These are phyloP conservation scores for Eurytoma adleriae DNA, from an alignment of 2,888 invertebrate genomes.

Conservation along the genomic window DNA sequence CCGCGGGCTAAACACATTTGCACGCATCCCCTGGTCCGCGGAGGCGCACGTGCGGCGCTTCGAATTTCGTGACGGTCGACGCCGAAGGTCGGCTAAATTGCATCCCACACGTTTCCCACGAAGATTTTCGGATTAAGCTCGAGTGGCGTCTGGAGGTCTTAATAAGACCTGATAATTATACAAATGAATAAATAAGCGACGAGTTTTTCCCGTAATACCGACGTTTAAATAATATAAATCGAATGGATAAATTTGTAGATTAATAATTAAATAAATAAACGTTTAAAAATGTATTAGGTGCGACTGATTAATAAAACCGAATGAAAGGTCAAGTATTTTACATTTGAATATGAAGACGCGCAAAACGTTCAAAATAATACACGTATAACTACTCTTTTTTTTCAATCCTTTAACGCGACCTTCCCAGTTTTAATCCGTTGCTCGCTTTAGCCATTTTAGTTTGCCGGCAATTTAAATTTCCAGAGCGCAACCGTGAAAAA, in stretches of 20 bases:
- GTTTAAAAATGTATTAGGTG: no score
- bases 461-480: background rate
- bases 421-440: background rate
- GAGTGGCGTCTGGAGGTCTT: background rate
- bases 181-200: background rate
- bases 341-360: no score
- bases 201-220: no score
- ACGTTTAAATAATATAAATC: background rate
- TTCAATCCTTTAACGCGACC: background rate
- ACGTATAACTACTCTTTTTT: background rate
- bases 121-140: background rate
- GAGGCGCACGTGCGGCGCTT: slow-evolving; percentile 1
- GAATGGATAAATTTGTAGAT: no score
- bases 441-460: no score
- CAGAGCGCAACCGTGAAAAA: background rate
- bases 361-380: background rate
- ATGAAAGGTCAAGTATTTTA: no score
- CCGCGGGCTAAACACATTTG: background rate
- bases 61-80: no score
- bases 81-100: no score
- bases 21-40: background rate
- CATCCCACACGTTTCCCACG: background rate
- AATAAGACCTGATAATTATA: background rate
- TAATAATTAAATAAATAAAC: no score
- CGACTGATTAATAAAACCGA: no score